Percentiles rank a stretch among this genome's conserved stretches.
Conservation (phyloP, 1,140 invertebrate species). For the Teleogryllus occipitalis region DNA sequence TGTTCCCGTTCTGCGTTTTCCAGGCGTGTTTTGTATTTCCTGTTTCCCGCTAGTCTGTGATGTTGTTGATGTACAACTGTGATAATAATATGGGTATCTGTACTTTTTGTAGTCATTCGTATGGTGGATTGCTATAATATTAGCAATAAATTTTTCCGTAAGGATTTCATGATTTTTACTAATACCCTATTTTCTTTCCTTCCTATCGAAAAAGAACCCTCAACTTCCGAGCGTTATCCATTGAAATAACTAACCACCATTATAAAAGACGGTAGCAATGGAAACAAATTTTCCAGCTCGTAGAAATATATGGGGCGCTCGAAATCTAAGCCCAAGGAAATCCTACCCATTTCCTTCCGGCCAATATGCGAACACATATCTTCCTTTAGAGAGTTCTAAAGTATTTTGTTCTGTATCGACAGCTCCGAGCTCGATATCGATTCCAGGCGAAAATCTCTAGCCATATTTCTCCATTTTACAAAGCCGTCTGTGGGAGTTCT, state of each 20-base stretch:
- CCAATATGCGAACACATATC: not conserved
- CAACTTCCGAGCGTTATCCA: not conserved
- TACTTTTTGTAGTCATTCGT: not conserved
- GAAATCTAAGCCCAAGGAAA: not conserved
- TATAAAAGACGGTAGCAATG: not conserved
- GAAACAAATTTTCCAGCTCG: not conserved
- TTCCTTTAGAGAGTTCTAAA: constrained; percentile 5
- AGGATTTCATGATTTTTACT: not conserved
- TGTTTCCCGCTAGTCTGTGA: not conserved
- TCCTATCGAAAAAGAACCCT: not conserved
- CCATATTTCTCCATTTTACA: not conserved
- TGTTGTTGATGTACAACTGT: not conserved
- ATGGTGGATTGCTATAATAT: not conserved
- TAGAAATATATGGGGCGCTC: not conserved
- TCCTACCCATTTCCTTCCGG: not conserved
- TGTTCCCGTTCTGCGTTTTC: not conserved
- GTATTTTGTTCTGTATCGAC: constrained; percentile 1
- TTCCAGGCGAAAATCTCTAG: not conserved
- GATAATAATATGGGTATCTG: not conserved
- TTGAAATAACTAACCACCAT: not conserved
- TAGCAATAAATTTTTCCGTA: not conserved
- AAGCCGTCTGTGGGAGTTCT: not conserved
- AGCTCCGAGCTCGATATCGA: not conserved
- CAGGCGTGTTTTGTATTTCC: not conserved
- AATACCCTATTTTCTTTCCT: not conserved